Conservation (phyloP, 2,888 invertebrate genomes). For the Conistra vaccinii region DNA sequence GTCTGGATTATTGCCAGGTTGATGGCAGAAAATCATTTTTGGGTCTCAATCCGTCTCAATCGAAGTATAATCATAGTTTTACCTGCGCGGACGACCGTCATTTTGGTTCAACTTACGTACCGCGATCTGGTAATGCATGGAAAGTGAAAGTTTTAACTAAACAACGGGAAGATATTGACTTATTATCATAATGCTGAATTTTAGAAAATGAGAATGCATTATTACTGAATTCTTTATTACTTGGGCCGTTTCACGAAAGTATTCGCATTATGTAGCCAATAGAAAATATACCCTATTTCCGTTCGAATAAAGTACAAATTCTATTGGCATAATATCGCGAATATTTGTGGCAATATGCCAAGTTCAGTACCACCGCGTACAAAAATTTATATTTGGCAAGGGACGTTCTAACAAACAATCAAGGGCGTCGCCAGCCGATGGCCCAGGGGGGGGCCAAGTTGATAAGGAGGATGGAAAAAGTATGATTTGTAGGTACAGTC, state of each 20-base stretch:
- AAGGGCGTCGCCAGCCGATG: too few species aligned
- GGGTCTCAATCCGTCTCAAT: too few species aligned
- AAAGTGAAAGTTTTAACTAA: too few species aligned
- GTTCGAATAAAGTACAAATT: not conserved
- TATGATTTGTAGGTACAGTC: too few species aligned
- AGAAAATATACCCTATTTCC: not conserved
- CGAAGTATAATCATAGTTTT: too few species aligned
- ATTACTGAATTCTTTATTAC: not conserved
- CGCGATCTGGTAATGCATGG: too few species aligned
- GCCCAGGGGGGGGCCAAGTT: too few species aligned
- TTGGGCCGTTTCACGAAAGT: not conserved
- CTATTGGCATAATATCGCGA: not conserved
- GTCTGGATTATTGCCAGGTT: not conserved
- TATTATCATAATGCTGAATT: not conserved
- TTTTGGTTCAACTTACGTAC: too few species aligned
- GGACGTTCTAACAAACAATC: too few species aligned
- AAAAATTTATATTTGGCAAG: not conserved
- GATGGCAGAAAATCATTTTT: too few species aligned
- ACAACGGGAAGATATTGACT: not conserved
- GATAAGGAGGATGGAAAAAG: too few species aligned
- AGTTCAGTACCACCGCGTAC: not conserved
- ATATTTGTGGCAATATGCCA: not conserved
- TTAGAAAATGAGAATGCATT: not conserved
- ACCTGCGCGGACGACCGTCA: too few species aligned
- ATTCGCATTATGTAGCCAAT: not conserved